Percentiles rank a stretch among this genome's conserved stretches.
Evolutionary conservation across 2,888 invertebrate genomes (phyloP).

Genomic region (Oscheius sp.): DNA sequence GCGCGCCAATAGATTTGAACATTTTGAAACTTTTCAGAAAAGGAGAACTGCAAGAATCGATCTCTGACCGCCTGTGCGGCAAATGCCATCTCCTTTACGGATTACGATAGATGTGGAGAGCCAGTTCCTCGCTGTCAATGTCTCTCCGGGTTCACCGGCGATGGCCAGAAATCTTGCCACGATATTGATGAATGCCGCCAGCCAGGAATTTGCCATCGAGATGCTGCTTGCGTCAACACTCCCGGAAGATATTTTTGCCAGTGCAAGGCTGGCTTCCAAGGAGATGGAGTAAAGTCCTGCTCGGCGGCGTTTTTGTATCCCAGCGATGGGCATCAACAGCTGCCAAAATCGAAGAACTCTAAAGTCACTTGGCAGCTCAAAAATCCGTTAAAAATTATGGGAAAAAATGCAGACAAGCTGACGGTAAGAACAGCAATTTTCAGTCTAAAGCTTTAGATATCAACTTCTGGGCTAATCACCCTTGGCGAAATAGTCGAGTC

Average conservation of each 20-base stretch:
- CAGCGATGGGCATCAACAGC: constrained; percentile 51
- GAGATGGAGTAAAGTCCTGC: constrained; percentile 65
- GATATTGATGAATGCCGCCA: constrained; percentile 66
- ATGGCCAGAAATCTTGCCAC: constrained; percentile 63
- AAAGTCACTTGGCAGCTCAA: constrained; percentile 59
- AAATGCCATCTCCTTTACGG: constrained; percentile 68
- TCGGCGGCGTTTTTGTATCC: constrained; percentile 61
- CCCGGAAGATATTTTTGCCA: constrained; percentile 69
- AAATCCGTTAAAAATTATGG: constrained; percentile 64
- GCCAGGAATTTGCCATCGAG: constrained; percentile 58
- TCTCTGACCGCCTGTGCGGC: constrained; percentile 53
- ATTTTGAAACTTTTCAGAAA: constrained; percentile 7
- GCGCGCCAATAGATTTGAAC: too few relatives aligned
- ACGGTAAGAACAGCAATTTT: constrained; percentile 41
- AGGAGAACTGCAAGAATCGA: background rate
- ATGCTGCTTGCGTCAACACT: constrained; percentile 67
- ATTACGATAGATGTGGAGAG: constrained; percentile 67
- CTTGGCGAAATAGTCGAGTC: constrained; percentile 50
- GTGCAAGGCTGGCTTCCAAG: constrained; percentile 46
- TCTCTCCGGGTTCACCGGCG: constrained; percentile 66
- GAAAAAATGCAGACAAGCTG: constrained; percentile 52
- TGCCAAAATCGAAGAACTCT: constrained; percentile 57
- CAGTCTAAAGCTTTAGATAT: constrained; percentile 45
- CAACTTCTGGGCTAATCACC: constrained; percentile 63
- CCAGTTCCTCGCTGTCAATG: constrained; percentile 66